Conservation (phyloP, 2,888 invertebrate species). For the Hanleya hanleyi region DNA sequence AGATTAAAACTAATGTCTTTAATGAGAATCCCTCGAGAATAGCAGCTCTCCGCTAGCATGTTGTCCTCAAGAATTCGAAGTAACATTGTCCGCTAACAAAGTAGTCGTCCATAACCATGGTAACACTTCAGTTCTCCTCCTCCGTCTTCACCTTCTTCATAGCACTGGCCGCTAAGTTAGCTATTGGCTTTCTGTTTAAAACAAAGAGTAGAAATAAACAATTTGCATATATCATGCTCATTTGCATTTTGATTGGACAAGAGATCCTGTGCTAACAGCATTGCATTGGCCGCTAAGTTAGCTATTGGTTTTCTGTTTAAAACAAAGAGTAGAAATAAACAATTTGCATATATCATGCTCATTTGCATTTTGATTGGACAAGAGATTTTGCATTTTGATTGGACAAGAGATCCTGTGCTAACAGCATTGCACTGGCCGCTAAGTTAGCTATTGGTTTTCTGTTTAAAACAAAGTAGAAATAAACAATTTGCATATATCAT, state of each 20-base stretch:
- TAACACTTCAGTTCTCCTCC: no score
- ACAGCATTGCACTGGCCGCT: neutral
- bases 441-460: conserved; percentile 17
- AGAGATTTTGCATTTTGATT: no score
- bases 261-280: neutral
- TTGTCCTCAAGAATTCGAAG: no score
- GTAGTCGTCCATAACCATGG: no score
- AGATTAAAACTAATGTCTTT: no score
- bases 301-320: conserved; percentile 20
- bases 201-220: neutral
- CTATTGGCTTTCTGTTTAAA: conserved; percentile 27
- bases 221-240: neutral
- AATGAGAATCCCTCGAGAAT: no score
- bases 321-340: neutral
- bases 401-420: neutral
- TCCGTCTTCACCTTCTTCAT: conserved; percentile 40
- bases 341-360: neutral
- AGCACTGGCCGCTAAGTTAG: conserved; percentile 21
- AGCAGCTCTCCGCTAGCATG: no score
- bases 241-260: neutral
- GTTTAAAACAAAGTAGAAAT: neutral
- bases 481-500: neutral
- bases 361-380: neutral
- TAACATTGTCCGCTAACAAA: no score
- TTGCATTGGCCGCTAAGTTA: neutral